Evolutionary conservation across 2,888 invertebrate species (phyloP).

Genomic region (Gari tellinella): DNA sequence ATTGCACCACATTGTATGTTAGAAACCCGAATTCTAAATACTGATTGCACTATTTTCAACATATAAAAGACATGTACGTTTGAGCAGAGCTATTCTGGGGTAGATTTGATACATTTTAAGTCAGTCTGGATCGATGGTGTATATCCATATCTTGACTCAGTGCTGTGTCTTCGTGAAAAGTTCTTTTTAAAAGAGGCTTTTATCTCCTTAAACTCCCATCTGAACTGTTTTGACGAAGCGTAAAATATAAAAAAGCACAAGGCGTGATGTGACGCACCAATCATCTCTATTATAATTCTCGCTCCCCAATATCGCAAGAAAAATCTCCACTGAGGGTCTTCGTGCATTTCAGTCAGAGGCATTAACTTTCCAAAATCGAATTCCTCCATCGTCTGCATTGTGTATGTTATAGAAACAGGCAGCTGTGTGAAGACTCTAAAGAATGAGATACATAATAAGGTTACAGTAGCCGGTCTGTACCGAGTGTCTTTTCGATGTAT

Average conservation of each 20-base stretch:
- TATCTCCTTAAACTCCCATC: constrained; percentile 48
- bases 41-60: too few relatives aligned
- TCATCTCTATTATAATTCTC: constrained; percentile 75
- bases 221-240: constrained; percentile 70
- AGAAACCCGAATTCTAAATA: too few relatives aligned
- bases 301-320: constrained; percentile 75
- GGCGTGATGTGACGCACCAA: constrained; percentile 81
- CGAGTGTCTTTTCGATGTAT: constrained; percentile 32
- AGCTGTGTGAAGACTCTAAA: constrained; percentile 56
- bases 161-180: too few relatives aligned
- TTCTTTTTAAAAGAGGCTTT: background rate
- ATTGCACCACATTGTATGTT: too few relatives aligned
- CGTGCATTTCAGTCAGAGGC: constrained; percentile 65
- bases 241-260: constrained; percentile 79
- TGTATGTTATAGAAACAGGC: constrained; percentile 49
- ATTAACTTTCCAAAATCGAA: constrained; percentile 44
- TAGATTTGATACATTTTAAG: too few relatives aligned
- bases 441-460: constrained; percentile 51
- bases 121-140: too few relatives aligned
- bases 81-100: too few relatives aligned
- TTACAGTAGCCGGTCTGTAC: constrained; percentile 45
- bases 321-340: constrained; percentile 74
- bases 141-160: too few relatives aligned
- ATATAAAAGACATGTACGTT: too few relatives aligned
- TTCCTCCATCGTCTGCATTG: constrained; percentile 38